Evolutionary conservation across 2,888 invertebrate genomes (phyloP), one percentile per base, ranked within the genome.

Genomic region (Imbricaverruca yamaguchii): DNA sequence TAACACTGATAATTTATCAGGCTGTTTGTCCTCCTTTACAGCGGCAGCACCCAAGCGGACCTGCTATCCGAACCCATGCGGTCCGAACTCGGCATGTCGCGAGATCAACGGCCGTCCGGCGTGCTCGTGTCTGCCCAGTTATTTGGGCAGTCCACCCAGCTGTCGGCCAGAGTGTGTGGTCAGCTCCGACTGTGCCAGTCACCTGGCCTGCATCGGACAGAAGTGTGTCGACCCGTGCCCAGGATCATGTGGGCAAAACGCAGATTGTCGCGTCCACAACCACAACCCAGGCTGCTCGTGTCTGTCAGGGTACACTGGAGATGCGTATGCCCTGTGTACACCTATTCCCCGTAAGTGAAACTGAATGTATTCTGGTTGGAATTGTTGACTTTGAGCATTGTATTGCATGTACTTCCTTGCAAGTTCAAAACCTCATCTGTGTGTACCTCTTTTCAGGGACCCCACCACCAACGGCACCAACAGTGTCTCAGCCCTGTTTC

Each of bases 221-320:
- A 93, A 92, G 87, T 94, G 94, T 86, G 88, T 90, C 85, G 92
- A 94, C 89, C 90, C 84, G 84, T 85, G 83, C 74, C 91, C 91
- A 82, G 94, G 93, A 57, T 94, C 95, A 1, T 96, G 95, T 86
- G 95, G 95, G 65, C 88, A 92, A 0, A 95, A 95, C 86, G 94
- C 95, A 0, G 91, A 92, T 84, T 96, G 96, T 85, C 91, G 92
- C 81, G 94, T 95, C 87, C 88, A 92, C 79, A 89, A 91, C 23
- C 92, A 91, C 23, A 85, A 85, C 59, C 85, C 94, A 92, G 82
- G 93, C 1, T 95, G 95, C 85, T 93, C 93, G 0, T 95, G 95
- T 86, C 88, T 92, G 80, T 91, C 91, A 23, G 91, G 92, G 87
- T 94, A 95, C 86, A 90, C 92, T 81, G 95, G 95, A 0, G 93